These are phyloP conservation scores for Spinus olivaceus DNA, from an alignment of 2,797 vertebrate species.

Conservation along the genomic window DNA sequence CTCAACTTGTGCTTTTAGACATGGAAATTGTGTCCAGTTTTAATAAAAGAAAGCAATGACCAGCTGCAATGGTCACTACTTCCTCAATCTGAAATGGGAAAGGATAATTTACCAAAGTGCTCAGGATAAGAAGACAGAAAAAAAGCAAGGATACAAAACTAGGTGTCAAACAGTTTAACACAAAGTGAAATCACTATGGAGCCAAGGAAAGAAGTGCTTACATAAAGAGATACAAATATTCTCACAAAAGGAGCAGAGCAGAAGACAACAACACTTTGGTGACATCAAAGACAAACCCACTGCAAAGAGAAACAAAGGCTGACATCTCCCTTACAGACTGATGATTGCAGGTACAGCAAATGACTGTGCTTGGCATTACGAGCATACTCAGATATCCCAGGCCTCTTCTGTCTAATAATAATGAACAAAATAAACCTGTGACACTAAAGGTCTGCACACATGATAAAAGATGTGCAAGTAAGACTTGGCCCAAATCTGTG, in stretches of 20 bases:
- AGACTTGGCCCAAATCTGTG: neutral
- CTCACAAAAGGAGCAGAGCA: neutral
- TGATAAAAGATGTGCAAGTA: rapidly evolving
- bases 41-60: neutral
- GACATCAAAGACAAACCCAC: neutral
- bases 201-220: neutral
- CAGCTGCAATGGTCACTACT: neutral
- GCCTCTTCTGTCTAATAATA: neutral
- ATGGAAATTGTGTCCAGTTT: neutral
- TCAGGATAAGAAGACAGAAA: neutral
- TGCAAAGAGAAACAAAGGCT: neutral
- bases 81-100: neutral
- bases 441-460: neutral
- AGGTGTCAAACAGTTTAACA: neutral
- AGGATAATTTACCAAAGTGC: neutral
- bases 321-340: neutral
- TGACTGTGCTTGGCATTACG: neutral
- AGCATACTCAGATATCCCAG: neutral
- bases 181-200: neutral
- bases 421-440: neutral
- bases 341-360: neutral
- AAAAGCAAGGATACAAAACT: neutral
- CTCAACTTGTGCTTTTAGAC: neutral
- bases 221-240: neutral
- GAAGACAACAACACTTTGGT: neutral